Evolutionary conservation across 2,797 vertebrate genomes (phyloP).

Genomic region (Denticeps clupeoides): DNA sequence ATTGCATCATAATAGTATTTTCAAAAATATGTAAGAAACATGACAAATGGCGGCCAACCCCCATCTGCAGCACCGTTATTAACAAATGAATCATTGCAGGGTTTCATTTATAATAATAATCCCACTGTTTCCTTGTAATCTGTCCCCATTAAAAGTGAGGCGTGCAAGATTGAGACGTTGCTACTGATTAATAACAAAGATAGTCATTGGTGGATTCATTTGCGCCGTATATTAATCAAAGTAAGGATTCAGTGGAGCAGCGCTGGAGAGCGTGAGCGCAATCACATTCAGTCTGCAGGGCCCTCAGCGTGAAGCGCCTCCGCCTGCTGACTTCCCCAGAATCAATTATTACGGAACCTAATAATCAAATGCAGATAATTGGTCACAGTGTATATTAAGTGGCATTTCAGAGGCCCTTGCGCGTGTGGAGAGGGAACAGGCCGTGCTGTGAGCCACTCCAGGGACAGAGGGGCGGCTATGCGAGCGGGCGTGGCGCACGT

Average conservation of each 20-base stretch:
- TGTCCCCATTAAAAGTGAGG: constrained; percentile 5
- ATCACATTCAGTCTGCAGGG: constrained; percentile 9
- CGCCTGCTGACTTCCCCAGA: constrained; percentile 11
- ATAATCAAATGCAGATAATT: constrained; percentile 55
- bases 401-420: constrained; percentile 34
- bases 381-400: constrained; percentile 44
- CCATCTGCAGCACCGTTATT: background rate
- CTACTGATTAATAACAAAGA: constrained; percentile 3
- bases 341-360: constrained; percentile 34
- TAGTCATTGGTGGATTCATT: background rate
- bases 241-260: background rate
- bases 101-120: constrained; percentile 4
- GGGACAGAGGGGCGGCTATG: constrained; percentile 8
- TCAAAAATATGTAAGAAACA: too few species aligned
- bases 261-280: background rate
- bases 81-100: constrained; percentile 18
- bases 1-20: too few species aligned
- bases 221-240: background rate
- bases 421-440: constrained; percentile 2
- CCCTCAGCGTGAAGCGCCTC: constrained; percentile 7
- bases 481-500: constrained; percentile 4
- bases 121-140: constrained; percentile 1
- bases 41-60: background rate
- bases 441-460: constrained; percentile 10
- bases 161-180: constrained; percentile 1